phyloP scores from a whole-genome alignment of 2,113 vertebrate species.

The Excalfactoria chinensis region DNA sequence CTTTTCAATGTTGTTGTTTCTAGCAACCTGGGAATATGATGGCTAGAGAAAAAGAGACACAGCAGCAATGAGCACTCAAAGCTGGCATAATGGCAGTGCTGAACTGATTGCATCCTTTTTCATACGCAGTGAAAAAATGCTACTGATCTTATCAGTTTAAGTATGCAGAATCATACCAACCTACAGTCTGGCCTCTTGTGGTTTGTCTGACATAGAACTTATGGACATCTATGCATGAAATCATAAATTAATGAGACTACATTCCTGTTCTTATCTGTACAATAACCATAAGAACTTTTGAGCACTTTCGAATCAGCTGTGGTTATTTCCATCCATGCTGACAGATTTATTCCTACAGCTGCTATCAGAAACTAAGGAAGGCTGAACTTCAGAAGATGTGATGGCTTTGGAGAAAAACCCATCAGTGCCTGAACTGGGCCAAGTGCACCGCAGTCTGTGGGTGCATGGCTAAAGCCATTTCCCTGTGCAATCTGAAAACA shows the following conservation, averaged over 20 bases:
- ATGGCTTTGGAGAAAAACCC: background rate
- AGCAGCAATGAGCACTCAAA: constrained; percentile 1
- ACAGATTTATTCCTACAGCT: background rate
- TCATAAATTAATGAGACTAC: background rate
- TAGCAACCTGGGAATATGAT: constrained; percentile 10
- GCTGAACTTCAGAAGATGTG: background rate
- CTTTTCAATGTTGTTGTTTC: constrained; percentile 11
- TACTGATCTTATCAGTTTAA: background rate
- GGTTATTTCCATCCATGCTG: background rate
- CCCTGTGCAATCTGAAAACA: background rate
- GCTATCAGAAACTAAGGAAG: background rate
- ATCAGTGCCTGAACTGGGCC: background rate
- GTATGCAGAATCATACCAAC: background rate
- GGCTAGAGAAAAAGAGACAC: background rate
- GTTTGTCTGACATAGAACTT: background rate
- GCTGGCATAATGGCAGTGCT: constrained; percentile 12
- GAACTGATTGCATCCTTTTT: constrained; percentile 16
- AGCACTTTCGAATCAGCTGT: background rate
- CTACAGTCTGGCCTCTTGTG: background rate
- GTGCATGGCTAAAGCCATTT: background rate
- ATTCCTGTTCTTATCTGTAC: background rate
- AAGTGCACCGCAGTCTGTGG: rapidly evolving
- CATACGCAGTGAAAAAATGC: background rate
- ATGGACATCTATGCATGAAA: background rate
- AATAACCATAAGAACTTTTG: background rate